phyloP scores from a whole-genome alignment of 2,888 invertebrate species.

The Metopia argyrocephala region DNA sequence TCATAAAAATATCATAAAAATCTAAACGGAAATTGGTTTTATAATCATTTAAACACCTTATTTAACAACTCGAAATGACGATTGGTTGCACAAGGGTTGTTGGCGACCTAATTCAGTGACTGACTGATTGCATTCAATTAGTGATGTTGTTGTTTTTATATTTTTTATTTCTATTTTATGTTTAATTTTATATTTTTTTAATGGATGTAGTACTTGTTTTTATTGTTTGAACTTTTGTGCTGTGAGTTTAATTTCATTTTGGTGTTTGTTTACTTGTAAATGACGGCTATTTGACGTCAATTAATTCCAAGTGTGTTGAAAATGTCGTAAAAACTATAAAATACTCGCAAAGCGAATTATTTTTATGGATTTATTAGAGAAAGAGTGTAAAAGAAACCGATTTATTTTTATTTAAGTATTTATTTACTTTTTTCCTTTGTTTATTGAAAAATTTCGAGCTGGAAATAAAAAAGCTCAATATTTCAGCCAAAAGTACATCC shows the following conservation, averaged over 20 bases:
- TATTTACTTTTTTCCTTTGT: no score
- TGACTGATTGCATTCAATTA: constrained; percentile 40
- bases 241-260: constrained; percentile 47
- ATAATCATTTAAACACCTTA: constrained; percentile 50
- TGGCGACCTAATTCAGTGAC: neutral
- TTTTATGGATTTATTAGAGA: constrained; percentile 31
- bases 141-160: constrained; percentile 16
- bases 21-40: constrained; percentile 56
- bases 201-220: constrained; percentile 51
- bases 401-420: neutral
- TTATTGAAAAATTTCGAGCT: no score
- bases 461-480: no score
- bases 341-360: constrained; percentile 52
- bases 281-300: constrained; percentile 26
- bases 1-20: constrained; percentile 63
- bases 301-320: constrained; percentile 45
- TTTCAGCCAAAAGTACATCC: no score
- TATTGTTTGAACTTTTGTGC: constrained; percentile 55
- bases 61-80: constrained; percentile 34
- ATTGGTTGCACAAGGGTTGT: neutral
- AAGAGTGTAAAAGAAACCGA: neutral
- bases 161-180: constrained; percentile 34
- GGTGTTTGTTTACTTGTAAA: constrained; percentile 39
- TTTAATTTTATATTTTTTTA: constrained; percentile 55
- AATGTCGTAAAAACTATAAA: constrained; percentile 58